Evolutionary conservation across 2,888 invertebrate species (phyloP), one percentile per base, ranked within the genome.

Genomic region (Cheilosia variabilis): DNA sequence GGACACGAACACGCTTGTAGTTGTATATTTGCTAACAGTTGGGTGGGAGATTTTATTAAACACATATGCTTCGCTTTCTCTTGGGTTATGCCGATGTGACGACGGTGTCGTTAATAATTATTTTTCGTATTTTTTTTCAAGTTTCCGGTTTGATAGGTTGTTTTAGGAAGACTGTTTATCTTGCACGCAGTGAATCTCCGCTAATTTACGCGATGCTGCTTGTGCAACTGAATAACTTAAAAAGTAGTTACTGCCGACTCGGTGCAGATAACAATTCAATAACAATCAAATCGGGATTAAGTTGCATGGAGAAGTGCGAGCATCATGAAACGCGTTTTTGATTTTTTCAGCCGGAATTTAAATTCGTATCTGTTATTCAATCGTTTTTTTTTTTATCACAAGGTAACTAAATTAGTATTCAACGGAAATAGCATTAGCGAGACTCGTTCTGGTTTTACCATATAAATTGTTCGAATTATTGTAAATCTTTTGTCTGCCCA

Each of bases 51-150:
- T 13, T 63, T 31, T 69, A 81, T 75, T 65, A 53, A 71, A 65
- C 13, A 71, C 27, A n/a, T 66, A 60, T 31, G 60, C 78, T 43
- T 66, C 52, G 66, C 82, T 82, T 82, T 82, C 82, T 62, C 82
- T 66, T 78, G 24, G 24, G 68, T 57, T 47, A 69, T 24, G 10
- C 17, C 50, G 19, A 37, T 19, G 19, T 43, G 13, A 66, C 53
- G 13, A 66, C 45, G 19, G 55, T 55, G 24, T 63, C 37, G 37
- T 37, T 37, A 3, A 13, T 69, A 41, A 22, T 68, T 47, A 13
- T 53, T 62, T 47, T 9, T 27, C 19, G 10, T 31, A 31, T 22
- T 43, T 76, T 68, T 43, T 19, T n/a, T 76, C 4, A 10, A 53
- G 53, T 76, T 72, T 72, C 60, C 68, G 68, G 66, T 76, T 76